Percentiles rank a stretch among this genome's conserved stretches.
phyloP scores from a whole-genome alignment of 2,113 vertebrate genomes.

The Boleophthalmus pectinirostris region DNA sequence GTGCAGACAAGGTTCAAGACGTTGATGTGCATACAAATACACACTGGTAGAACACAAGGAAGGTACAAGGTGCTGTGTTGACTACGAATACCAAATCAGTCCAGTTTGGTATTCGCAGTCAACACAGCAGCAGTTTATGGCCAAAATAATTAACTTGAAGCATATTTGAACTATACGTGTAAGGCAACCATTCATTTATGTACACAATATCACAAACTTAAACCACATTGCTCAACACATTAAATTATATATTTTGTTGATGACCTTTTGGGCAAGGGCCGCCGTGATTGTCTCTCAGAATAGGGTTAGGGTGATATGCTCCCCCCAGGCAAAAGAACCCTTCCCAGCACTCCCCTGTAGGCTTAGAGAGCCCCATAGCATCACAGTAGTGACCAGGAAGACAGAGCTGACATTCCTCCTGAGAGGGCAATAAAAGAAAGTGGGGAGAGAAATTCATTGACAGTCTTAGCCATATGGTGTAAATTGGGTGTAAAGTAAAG shows the following conservation, averaged over 20 bases:
- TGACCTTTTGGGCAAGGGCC: constrained; percentile 84
- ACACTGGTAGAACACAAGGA: constrained; percentile 18
- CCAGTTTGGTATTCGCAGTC: constrained; percentile 47
- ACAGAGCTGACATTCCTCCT: constrained; percentile 77
- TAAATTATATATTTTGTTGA: not conserved
- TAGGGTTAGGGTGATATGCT: constrained; percentile 70
- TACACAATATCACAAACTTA: not conserved
- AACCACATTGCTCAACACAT: not conserved
- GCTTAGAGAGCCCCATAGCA: constrained; percentile 73
- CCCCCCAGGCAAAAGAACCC: constrained; percentile 86
- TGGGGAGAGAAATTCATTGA: constrained; percentile 9
- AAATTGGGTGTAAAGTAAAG: not conserved
- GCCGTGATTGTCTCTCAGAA: constrained; percentile 63
- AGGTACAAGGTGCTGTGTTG: constrained; percentile 12
- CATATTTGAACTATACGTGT: not conserved
- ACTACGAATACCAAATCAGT: too few species aligned
- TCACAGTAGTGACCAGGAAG: constrained; percentile 83
- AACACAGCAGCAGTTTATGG: constrained; percentile 43
- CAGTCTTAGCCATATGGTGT: not conserved
- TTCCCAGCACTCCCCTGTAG: constrained; percentile 80
- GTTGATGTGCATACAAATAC: constrained; percentile 19
- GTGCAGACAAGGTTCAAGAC: constrained; percentile 43
- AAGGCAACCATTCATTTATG: not conserved
- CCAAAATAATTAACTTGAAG: constrained; percentile 25
- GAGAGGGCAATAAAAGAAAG: constrained; percentile 24